phyloP scores from a whole-genome alignment of 2,113 vertebrate genomes.

The Sander lucioperca region DNA sequence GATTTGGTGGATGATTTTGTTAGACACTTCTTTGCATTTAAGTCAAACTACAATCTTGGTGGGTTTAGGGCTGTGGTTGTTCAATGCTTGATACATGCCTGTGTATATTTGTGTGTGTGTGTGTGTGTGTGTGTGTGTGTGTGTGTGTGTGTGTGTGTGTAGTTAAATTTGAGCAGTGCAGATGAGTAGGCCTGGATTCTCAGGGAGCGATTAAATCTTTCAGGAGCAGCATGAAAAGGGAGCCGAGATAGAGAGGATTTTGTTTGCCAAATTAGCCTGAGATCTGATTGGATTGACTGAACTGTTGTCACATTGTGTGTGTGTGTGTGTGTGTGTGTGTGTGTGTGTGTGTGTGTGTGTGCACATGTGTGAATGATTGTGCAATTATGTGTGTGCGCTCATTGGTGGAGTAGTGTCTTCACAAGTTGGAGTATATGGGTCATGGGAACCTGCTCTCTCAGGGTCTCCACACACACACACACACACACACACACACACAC shows the following conservation, averaged over 20 bases:
- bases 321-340: constrained; percentile 3
- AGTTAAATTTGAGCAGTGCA: neutral
- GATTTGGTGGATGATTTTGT: constrained; percentile 31
- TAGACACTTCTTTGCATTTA: constrained; percentile 42
- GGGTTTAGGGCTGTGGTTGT: constrained; percentile 15
- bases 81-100: constrained; percentile 2
- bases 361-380: constrained; percentile 16
- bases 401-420: constrained; percentile 57
- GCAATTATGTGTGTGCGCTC: constrained; percentile 32
- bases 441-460: constrained; percentile 78
- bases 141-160: neutral
- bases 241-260: constrained; percentile 42
- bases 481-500: constrained; percentile 18
- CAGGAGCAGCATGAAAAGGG: constrained; percentile 51
- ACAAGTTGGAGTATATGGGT: constrained; percentile 66
- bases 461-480: constrained; percentile 51
- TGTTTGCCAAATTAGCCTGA: constrained; percentile 69
- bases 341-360: constrained; percentile 5
- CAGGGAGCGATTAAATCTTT: constrained; percentile 54
- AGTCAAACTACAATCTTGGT: constrained; percentile 6
- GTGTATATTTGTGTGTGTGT: constrained; percentile 6
- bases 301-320: constrained; percentile 49
- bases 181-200: constrained; percentile 60
- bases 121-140: too few relatives aligned
- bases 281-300: constrained; percentile 56